Evolutionary conservation across 2,888 invertebrate genomes (phyloP).

Genomic region (Melanophora roralis): DNA sequence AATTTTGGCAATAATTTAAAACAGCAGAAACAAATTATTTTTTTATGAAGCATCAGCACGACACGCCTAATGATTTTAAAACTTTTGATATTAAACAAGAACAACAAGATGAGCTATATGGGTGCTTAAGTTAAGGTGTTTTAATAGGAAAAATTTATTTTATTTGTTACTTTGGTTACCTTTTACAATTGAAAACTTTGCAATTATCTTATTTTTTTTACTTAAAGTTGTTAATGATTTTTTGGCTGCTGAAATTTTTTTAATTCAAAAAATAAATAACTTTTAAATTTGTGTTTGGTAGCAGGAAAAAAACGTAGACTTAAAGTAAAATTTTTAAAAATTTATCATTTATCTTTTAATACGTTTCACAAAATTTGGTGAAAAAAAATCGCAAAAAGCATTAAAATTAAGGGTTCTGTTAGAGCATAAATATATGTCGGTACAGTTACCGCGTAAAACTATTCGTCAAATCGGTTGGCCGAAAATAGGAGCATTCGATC

Average conservation of each 20-base stretch:
- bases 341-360: no score
- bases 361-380: no score
- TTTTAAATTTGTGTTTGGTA: neutral
- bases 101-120: neutral
- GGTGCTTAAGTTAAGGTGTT: neutral
- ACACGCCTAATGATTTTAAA: conserved; percentile 4
- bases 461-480: no score
- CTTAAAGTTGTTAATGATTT: neutral
- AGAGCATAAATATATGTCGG: no score
- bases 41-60: conserved; percentile 19
- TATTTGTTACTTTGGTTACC: conserved; percentile 38
- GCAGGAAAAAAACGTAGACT: no score
- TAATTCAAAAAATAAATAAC: neutral
- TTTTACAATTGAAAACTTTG: conserved; percentile 41
- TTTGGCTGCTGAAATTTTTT: conserved; percentile 20
- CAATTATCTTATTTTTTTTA: conserved; percentile 43
- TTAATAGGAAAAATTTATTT: neutral
- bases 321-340: no score
- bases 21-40: conserved; percentile 1
- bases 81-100: conserved; percentile 28
- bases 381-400: no score
- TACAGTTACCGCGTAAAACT: no score
- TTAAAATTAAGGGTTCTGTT: no score
- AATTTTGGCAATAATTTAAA: conserved; percentile 16
- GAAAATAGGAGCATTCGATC: no score